Base-by-base conservation (phyloP, 2,888 invertebrate genomes). In the Orchesellides sinensis region DNA sequence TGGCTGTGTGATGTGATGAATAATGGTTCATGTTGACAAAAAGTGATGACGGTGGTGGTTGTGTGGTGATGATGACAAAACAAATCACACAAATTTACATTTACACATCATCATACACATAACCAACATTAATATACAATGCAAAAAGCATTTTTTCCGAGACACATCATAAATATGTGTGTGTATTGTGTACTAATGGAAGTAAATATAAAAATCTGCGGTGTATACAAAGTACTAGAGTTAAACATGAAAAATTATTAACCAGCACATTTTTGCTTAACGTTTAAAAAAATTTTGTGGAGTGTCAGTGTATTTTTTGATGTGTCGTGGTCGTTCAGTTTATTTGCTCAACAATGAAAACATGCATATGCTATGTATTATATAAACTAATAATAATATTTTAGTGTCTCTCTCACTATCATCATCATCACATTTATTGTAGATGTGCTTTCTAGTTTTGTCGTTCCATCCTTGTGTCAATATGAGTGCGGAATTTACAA, bases 291-390 rank as follows among this genome's bases (percentile, higher is more conserved):
- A n/a, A n/a, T n/a, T 52, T n/a, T 52, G 23, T 19, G 2, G 17
- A 19, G 4, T 52, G 52, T 52, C 19, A 52, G 27, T 29, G 8
- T 66, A 8, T 25, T 54, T 27, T 40, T 40, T 40, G 40, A 40
- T 40, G 40, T 40, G n/a, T 8, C n/a, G 40, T 40, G 40, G 40
- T 27, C 23, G 35, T 56, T 14, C 2, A 68, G 68, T 77, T 77
- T 77, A 69, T 77, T 77, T 77, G 77, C 59, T 77, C 68, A 68
- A 68, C 68, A 77, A 77, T 77, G 68, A 77, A 77, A 74, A 74
- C n/a, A n/a, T n/a, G n/a, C n/a, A 61, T 52, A 61, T 61, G 59
- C 45, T 47, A 23, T 21, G 19, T 40, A 17, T 23, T 70, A 54
- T 40, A 63, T 35, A 54, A 54, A 54, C 40, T 40, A 40, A 14